phyloP scores from a whole-genome alignment of 2,797 vertebrate species.

The Microcaecilia unicolor region DNA sequence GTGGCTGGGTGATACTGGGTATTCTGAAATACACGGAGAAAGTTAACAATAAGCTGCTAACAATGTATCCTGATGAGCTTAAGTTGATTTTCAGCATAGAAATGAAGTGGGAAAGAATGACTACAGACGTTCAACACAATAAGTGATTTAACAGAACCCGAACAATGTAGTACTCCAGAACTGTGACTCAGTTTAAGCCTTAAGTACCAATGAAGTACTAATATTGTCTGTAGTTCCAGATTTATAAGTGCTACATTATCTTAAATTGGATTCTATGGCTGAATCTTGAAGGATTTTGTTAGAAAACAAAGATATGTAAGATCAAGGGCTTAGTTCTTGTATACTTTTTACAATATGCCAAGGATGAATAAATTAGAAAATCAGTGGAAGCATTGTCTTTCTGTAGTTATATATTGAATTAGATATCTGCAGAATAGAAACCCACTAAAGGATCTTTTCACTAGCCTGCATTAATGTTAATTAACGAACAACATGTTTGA shows the following conservation, averaged over 20 bases:
- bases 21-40: slow-evolving; percentile 51
- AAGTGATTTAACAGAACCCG: slow-evolving; percentile 60
- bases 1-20: slow-evolving; percentile 47
- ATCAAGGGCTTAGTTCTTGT: no score
- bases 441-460: no score
- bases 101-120: slow-evolving; percentile 49
- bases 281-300: background rate
- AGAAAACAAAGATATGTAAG: no score
- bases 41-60: slow-evolving; percentile 66
- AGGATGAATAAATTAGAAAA: no score
- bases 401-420: no score
- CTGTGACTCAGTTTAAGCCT: slow-evolving; percentile 7
- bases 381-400: no score
- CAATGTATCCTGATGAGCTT: slow-evolving; percentile 66
- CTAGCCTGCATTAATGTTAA: no score
- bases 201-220: background rate
- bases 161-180: slow-evolving; percentile 51
- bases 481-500: no score
- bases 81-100: slow-evolving; percentile 62
- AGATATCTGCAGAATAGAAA: no score
- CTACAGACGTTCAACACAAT: slow-evolving; percentile 51
- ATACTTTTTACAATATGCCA: no score
- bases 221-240: background rate
- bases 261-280: background rate
- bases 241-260: background rate